A percentile compares a stretch with the other conserved stretches of the same genome.
These are phyloP conservation scores for Odontophorus gujanensis DNA, from an alignment of 2,113 vertebrate species.

Conservation along the genomic window DNA sequence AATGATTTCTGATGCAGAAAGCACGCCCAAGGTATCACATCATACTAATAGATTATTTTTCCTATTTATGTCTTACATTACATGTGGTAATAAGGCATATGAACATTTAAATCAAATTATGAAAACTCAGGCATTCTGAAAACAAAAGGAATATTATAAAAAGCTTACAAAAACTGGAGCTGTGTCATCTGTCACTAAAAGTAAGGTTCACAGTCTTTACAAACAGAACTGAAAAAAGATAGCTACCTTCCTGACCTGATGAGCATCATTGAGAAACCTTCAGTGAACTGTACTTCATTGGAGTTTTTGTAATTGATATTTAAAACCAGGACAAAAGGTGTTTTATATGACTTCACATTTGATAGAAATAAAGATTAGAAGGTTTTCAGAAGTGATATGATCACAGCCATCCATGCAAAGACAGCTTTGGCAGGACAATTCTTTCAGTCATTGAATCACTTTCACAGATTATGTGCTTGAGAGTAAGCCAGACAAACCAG, in stretches of 20 bases:
- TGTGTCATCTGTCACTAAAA: not conserved
- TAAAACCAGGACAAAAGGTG: not conserved
- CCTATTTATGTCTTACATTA: slow-evolving; percentile 46
- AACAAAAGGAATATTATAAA: not conserved
- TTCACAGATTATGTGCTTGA: not conserved
- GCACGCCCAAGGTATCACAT: slow-evolving; percentile 47
- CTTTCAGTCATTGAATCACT: not conserved
- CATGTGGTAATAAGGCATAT: slow-evolving; percentile 53
- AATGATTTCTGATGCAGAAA: slow-evolving; percentile 48
- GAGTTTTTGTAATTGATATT: not conserved
- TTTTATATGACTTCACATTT: not conserved
- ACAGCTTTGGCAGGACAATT: not conserved
- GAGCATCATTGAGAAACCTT: not conserved
- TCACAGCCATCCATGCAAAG: not conserved
- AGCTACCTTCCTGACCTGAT: not conserved
- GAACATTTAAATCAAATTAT: slow-evolving; percentile 53
- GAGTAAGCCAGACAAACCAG: not conserved
- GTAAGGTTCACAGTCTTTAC: not conserved
- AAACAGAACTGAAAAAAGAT: not conserved
- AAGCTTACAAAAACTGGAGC: not conserved
- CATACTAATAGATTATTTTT: slow-evolving; percentile 18
- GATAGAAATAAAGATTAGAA: not conserved
- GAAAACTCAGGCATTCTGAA: slow-evolving; percentile 27
- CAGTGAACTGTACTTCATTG: not conserved
- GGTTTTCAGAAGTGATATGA: not conserved